Evolutionary conservation across 1,140 invertebrate genomes (phyloP), one percentile per base, ranked within the genome.

Genomic region (Penaeus chinensis): DNA sequence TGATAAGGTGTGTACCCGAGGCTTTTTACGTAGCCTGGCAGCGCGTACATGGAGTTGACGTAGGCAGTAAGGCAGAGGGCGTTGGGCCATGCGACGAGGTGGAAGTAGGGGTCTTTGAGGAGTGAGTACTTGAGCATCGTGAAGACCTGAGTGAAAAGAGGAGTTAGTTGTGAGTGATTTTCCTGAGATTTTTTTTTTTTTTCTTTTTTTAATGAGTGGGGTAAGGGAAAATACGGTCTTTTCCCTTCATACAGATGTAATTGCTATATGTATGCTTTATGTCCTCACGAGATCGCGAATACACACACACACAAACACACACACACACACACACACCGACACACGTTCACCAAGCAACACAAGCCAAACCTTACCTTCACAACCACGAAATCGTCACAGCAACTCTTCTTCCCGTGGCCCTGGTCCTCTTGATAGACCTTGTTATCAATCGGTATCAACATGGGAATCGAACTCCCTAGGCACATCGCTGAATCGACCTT

Each of bases 11-110:
- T 63, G 61, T 77, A 87, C 5, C 81, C 80, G n/a, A 78, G 80
- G 62, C 80, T 78, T 0, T 74, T 54, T 22, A 87, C 71, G 81
- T 87, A 87, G 2, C 80, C 86, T 7, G 86, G 86, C 19, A 87
- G 79, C 27, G 80, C 79, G 37, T 87, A 87, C 66, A 87, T 65
- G 79, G 62, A 24, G 86, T 77, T 83, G 60, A 87, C 3, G 71
- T 78, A 78, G 61, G 32, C 61, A 5, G 61, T n/a, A 27, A 87
- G 42, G 27, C 5, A 19, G 22, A 87, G 32, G 5, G 69, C 80
- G 60, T 77, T 82, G 2, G 86, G 80, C 86, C 86, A 87, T 11
- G 80, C 86, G 19, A 87, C 62, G 47, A 87, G 80, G 86, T 87
- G 86, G 61, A 87, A 87, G 32, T 83, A 42, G 20, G 86, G 86